Evolutionary conservation across 1,140 invertebrate species (phyloP), one percentile per base, ranked within the genome.

Genomic region (Pseudoatta argentina): DNA sequence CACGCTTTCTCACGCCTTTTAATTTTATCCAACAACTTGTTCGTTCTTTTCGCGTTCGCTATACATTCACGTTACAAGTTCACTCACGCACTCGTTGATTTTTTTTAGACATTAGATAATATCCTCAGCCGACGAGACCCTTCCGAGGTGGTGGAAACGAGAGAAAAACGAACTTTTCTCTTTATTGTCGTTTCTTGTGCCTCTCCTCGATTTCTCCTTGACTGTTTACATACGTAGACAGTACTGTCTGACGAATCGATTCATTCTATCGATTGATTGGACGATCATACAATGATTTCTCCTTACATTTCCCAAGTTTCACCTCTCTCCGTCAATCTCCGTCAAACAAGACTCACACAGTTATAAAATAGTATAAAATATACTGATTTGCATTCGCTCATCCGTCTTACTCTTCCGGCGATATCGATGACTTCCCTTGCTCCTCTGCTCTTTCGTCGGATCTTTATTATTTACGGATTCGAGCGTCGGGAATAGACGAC

Each of bases 381-480:
- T 24, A 30, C 1, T 48, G 61, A 63, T 39, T 66, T 44, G 51
- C 21, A 4, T 73, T 34, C 27, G 55, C 12, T 51, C 8, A 10
- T 44, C 39, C 39, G 14, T 18, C 53, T 53, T 44, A 44, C 27
- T 66, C 61, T 78, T 21, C 44, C 27, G 76, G 44, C 61, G 76
- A 78, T 66, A 53, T 53, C 39, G 39, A 53, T 66, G 44, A 16
- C 27, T 48, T 66, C 61, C n/a, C 73, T 77, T n/a, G 24, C 55
- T 76, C 34, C 14, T 61, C 75, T 5, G 59, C 24, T 64, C 75
- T 66, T 78, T 78, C 44, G 18, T 64, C 59, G 30, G n/a, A 66
- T 66, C 61, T 66, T 78, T 78, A 78, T 78, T 78, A 66, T 66
- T 66, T 66, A 78, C 39, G 59, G 24, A 64, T 78, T 78, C 27